These are phyloP conservation scores for Suillia variegata DNA, from an alignment of 2,888 invertebrate species.

Conservation along the genomic window DNA sequence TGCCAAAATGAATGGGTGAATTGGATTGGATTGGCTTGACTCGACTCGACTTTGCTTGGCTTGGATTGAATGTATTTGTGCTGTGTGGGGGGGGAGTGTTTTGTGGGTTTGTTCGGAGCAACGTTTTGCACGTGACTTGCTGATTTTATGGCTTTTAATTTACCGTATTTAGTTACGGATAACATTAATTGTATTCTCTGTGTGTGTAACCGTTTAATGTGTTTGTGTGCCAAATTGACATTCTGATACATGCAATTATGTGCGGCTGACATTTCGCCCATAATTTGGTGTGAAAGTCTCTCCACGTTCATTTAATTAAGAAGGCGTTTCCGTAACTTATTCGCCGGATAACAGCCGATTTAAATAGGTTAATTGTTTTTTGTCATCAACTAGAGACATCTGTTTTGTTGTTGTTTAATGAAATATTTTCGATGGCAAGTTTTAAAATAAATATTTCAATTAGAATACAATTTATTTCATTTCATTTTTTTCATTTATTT, in stretches of 20 bases:
- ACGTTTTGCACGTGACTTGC: slow-evolving; percentile 51
- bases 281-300: slow-evolving; percentile 16
- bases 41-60: too few relatives aligned
- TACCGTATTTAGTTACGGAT: slow-evolving; percentile 50
- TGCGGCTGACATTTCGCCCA: neutral
- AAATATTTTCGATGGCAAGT: too few relatives aligned
- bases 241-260: slow-evolving; percentile 26
- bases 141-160: slow-evolving; percentile 56
- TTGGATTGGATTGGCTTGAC: too few relatives aligned
- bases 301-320: neutral
- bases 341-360: neutral
- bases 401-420: too few relatives aligned
- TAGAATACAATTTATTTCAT: too few relatives aligned
- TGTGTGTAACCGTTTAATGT: slow-evolving; percentile 8
- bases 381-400: too few relatives aligned
- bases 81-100: neutral
- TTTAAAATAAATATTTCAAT: too few relatives aligned
- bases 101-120: too few relatives aligned
- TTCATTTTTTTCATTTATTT: too few relatives aligned
- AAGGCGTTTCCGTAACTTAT: neutral
- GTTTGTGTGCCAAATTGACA: slow-evolving; percentile 28
- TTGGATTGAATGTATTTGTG: too few relatives aligned
- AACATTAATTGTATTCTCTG: slow-evolving; percentile 11
- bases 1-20: too few relatives aligned
- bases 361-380: too few relatives aligned